Conservation (phyloP, 1,140 invertebrate species). For the Trichogramma pretiosum region DNA sequence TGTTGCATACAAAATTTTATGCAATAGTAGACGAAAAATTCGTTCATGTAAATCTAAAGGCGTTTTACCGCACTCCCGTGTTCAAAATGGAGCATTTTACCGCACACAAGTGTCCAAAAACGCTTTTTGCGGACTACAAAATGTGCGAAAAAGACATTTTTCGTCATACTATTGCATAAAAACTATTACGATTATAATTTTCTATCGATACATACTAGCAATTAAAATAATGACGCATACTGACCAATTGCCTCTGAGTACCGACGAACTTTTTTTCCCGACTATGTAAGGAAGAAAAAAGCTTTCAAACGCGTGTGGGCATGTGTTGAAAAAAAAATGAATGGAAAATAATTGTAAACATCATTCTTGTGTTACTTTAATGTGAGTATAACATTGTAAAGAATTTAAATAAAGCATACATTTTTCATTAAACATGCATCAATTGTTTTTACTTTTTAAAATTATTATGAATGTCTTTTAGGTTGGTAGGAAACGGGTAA, state of each 20-base stretch:
- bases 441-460: too few relatives aligned
- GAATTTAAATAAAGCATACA: constrained; percentile 47
- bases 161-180: background rate
- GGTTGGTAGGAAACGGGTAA: too few relatives aligned
- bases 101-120: too few relatives aligned
- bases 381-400: constrained; percentile 44
- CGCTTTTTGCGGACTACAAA: too few relatives aligned
- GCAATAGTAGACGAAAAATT: too few relatives aligned
- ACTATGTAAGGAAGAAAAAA: constrained; percentile 29
- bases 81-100: too few relatives aligned
- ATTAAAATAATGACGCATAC: constrained; percentile 31
- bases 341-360: constrained; percentile 44
- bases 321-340: constrained; percentile 42
- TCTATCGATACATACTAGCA: constrained; percentile 13
- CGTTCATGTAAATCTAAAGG: too few relatives aligned
- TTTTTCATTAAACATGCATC: constrained; percentile 43
- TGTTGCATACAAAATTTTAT: too few relatives aligned
- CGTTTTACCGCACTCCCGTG: too few relatives aligned
- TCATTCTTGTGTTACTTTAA: constrained; percentile 44
- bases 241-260: constrained; percentile 44
- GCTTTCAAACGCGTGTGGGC: constrained; percentile 37
- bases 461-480: too few relatives aligned
- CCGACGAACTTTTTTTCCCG: constrained; percentile 39
- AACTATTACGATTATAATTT: background rate
- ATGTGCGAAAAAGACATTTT: background rate